These are phyloP conservation scores for Hydropsyche betteni DNA, from an alignment of 2,888 invertebrate genomes.

Conservation along the genomic window DNA sequence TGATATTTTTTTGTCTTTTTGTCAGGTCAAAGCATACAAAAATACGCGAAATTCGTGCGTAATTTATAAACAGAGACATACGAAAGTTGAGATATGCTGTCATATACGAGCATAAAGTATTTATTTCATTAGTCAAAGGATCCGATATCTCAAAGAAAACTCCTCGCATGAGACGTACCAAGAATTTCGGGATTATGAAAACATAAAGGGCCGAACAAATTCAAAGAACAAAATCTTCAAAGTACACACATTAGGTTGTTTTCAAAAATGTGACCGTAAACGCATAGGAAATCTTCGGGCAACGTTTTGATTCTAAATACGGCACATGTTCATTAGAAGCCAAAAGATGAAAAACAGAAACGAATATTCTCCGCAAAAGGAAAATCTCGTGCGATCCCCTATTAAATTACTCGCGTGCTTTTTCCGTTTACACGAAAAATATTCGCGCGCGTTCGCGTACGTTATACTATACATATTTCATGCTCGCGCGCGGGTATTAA, in stretches of 20 bases:
- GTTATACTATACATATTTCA: not conserved
- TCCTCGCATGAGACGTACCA: not conserved
- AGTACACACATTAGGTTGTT: slow-evolving; percentile 15
- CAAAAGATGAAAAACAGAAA: slow-evolving; percentile 28
- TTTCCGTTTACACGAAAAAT: not conserved
- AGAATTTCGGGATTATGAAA: slow-evolving; percentile 24
- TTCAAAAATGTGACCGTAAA: slow-evolving; percentile 22
- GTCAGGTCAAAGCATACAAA: not conserved
- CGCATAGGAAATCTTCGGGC: slow-evolving; percentile 4
- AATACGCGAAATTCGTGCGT: no score
- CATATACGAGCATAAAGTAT: not conserved
- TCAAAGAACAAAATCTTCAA: slow-evolving; percentile 33
- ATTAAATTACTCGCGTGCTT: slow-evolving; percentile 25
- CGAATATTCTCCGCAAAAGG: slow-evolving; percentile 16
- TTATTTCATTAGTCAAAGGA: slow-evolving; percentile 24
- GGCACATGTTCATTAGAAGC: not conserved
- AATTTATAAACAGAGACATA: no score
- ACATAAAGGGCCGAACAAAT: slow-evolving; percentile 18
- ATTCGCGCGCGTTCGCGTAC: not conserved
- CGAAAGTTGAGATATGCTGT: not conserved
- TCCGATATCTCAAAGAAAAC: slow-evolving; percentile 7
- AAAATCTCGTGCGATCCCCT: slow-evolving; percentile 7
- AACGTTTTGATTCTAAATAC: not conserved
- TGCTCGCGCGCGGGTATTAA: no score
- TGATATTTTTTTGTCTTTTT: slow-evolving; percentile 11